phyloP scores from a whole-genome alignment of 2,888 invertebrate species.

The Bibio marci region DNA sequence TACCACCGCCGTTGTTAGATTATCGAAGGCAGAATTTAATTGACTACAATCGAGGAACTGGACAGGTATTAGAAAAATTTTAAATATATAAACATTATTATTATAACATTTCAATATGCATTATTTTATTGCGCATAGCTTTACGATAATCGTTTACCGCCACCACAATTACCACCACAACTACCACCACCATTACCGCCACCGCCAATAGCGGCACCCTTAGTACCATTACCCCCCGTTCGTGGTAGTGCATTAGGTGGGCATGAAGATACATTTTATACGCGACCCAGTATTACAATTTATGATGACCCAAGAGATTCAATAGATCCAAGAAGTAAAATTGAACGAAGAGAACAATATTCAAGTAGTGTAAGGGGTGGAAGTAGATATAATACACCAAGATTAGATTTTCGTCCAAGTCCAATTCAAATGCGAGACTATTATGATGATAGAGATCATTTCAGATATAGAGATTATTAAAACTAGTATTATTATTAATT shows the following conservation, averaged over 20 bases:
- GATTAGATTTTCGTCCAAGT: conserved; percentile 6
- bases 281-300: conserved; percentile 7
- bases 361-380: not conserved
- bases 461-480: conserved; percentile 2
- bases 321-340: conserved; percentile 3
- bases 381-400: conserved; percentile 1
- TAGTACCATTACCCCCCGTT: too few relatives aligned
- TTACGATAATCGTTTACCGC: not conserved
- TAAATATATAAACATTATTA: too few relatives aligned
- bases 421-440: conserved; percentile 3
- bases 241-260: not conserved
- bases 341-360: conserved; percentile 2
- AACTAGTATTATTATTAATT: too few relatives aligned
- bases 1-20: too few relatives aligned
- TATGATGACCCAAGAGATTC: conserved; percentile 7
- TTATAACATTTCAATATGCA: too few relatives aligned
- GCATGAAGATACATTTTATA: conserved; percentile 6
- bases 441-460: conserved; percentile 5
- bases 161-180: not conserved
- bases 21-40: too few relatives aligned
- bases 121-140: too few relatives aligned
- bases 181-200: not conserved
- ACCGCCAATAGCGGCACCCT: not conserved
- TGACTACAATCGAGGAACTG: too few relatives aligned
- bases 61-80: too few relatives aligned